phyloP scores from a whole-genome alignment of 2,797 vertebrate species.

The Buceros bicornis region DNA sequence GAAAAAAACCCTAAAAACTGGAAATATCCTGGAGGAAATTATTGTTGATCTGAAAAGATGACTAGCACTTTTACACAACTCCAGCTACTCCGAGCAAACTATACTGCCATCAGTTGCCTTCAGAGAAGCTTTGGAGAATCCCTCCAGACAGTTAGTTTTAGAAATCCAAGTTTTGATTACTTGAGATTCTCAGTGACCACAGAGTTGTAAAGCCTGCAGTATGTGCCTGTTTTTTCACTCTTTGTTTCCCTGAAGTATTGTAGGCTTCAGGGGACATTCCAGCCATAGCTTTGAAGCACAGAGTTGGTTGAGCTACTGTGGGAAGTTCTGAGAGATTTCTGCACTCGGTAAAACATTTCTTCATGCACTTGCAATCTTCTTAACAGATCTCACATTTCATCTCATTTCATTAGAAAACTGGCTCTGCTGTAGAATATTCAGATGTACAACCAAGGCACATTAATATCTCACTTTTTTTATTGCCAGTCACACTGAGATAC shows the following conservation, averaged over 20 bases:
- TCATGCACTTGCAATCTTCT: background rate
- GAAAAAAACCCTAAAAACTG: background rate
- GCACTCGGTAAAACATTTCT: background rate
- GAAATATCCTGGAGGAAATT: background rate
- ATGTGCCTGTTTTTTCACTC: background rate
- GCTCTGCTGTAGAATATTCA: background rate
- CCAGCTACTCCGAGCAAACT: background rate
- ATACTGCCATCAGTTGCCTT: background rate
- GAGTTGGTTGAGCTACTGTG: background rate
- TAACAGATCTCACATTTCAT: background rate
- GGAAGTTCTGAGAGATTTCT: background rate
- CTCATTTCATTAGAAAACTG: background rate
- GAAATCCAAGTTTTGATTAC: background rate
- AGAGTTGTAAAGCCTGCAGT: background rate
- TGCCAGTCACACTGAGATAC: background rate
- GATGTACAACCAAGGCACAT: background rate
- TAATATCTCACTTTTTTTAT: constrained; percentile 1
- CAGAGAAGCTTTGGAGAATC: background rate
- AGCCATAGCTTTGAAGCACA: background rate
- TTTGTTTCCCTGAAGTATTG: background rate
- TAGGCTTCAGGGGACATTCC: constrained; percentile 7
- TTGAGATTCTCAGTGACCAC: background rate
- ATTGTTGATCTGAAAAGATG: background rate
- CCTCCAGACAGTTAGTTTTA: background rate
- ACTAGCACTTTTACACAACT: background rate